Base-by-base conservation (phyloP, 2,797 vertebrate genomes). In the Arctocebus calabarensis region DNA sequence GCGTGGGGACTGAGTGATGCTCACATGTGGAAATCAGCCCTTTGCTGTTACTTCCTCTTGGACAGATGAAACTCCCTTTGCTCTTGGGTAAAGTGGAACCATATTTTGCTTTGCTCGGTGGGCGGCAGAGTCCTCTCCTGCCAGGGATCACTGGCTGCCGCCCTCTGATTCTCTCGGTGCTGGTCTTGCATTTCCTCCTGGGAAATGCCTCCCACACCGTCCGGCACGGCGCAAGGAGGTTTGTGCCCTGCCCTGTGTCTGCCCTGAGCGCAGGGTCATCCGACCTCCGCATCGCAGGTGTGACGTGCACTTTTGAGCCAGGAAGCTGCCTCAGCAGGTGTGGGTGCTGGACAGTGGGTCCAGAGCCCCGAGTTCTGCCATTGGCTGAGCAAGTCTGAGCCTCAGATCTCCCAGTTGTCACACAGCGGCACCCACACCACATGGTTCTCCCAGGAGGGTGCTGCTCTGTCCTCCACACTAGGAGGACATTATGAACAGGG, bases 51-150 rank as follows among this genome's bases (percentile, higher is more conserved):
- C 34, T 74, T 81, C 88, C 70, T 68, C 61, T 66, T 59, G 22
- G 37, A 78, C 40, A 70, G 45, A 77, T 68, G 52, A 55, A 20
- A 57, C 20, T 8, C n/a, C 20, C 86, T 40, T 78, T 55, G 20
- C 84, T 79, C 16, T 43, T 52, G 77, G 62, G 32, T 40, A 70
- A 90, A 91, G 87, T 75, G 55, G 91, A 91, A 77, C 79, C 84
- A 73, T 22, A 64, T 62, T 91, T 70, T 32, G 48, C 89, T 92
- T 90, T 84, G 73, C n/a, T 88, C 79, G 55, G 7, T 0, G 16
- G 34, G 20, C 48, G 75, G 37, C 0, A 0, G 71, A 0, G 32
- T 77, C 84, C 77, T 78, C 85, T 52, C 16, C 85, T 52, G 79
- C 88, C 14, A 1, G 68, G 8, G 75, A n/a, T 57, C 74, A 25